Evolutionary conservation across 2,888 invertebrate genomes (phyloP), one percentile per base, ranked within the genome.

Genomic region (Ptychoptera albimana): DNA sequence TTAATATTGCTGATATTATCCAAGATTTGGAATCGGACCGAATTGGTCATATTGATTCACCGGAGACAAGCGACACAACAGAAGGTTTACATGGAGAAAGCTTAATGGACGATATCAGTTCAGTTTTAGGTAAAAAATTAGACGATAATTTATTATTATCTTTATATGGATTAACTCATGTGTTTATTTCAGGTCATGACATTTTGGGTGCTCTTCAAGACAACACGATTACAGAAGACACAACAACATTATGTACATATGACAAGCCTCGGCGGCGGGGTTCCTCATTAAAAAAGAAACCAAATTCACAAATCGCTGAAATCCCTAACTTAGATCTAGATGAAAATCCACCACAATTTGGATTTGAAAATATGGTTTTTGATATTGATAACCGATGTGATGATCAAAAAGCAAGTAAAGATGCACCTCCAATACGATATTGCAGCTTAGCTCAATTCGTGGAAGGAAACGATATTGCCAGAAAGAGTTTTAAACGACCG

Each of bases 401-500:
- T 46, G 71, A 71, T 49, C 64, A 62, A 46, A 67, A 64, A 50
- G 60, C 61, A 16, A 43, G 37, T 29, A 23, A 23, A 23, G 23
- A 23, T 23, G 14, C n/a, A 3, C 73, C 75, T 52, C 75, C 77
- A 44, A 72, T 74, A 39, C 79, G 77, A 50, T 82, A 78, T 56
- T 84, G 84, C 60, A 84, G 84, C 55, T 65, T 87, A 54, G 86
- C 86, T 1, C 79, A 83, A 52, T 85, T 85, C 55, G 82, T 81
- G 47, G 85, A 85, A 64, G 85, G 84, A 14, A 85, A 75, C 60
- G 86, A 87, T 59, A 86, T 87, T 48, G 83, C 81, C 1, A 71
- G 84, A 39, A 74, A 77, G 58, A 85, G 85, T 2, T 82, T 85
- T 58, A 49, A 54, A 52, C 50, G 49, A 31, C 49, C 47, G 12